Conservation (phyloP, 2,888 invertebrate genomes). For the Thecocarcelia acutangulata region DNA sequence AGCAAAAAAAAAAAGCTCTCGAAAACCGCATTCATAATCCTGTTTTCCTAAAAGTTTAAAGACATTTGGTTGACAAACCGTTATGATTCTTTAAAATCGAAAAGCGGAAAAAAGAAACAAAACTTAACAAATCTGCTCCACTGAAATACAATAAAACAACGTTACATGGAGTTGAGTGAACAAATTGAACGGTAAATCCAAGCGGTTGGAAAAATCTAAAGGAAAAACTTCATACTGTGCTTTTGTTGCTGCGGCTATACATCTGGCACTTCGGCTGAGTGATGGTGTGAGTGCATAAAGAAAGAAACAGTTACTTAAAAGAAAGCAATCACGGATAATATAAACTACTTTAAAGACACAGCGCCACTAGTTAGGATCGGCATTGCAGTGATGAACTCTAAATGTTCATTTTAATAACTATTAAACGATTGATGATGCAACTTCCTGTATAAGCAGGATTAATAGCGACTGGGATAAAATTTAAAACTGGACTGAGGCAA, state of each 20-base stretch:
- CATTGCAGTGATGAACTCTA: too few relatives aligned
- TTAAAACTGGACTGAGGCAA: too few relatives aligned
- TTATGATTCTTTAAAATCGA: slow-evolving; percentile 62
- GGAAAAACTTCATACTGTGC: not conserved
- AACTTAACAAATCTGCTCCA: slow-evolving; percentile 52
- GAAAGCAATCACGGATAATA: not conserved
- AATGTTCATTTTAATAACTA: too few relatives aligned
- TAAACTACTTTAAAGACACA: too few relatives aligned
- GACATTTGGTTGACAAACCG: slow-evolving; percentile 65
- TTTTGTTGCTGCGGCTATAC: not conserved
- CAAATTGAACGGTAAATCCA: slow-evolving; percentile 58
- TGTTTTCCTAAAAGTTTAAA: slow-evolving; percentile 52
- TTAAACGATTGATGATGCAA: too few relatives aligned
- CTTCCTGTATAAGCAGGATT: too few relatives aligned
- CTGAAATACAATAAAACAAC: slow-evolving; percentile 40
- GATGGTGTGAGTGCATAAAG: not conserved
- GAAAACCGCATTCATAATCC: slow-evolving; percentile 61
- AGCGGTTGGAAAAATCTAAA: slow-evolving; percentile 29
- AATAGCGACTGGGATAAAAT: too few relatives aligned
- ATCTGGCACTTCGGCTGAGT: not conserved
- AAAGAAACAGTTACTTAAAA: slow-evolving; percentile 1
- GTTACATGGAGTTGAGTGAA: slow-evolving; percentile 35
- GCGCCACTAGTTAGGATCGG: too few relatives aligned
- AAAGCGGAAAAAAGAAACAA: slow-evolving; percentile 13
- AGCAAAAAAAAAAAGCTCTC: not conserved